Conservation (phyloP, 1,140 invertebrate genomes). For the Papilio xuthus region DNA sequence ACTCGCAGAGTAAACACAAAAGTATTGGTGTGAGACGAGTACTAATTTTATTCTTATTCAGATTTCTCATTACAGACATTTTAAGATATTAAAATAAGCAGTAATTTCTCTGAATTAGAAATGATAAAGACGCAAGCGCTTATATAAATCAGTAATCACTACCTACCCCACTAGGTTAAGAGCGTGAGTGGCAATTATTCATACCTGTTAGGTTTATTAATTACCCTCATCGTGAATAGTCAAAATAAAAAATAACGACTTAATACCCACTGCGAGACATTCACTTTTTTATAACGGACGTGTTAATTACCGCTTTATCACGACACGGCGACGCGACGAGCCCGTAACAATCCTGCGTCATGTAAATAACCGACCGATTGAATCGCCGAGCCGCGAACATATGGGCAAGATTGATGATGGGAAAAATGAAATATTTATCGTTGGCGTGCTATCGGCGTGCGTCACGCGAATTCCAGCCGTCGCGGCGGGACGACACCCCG, state of each 20-base stretch:
- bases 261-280: background rate
- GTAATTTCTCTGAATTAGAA: background rate
- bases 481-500: background rate
- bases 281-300: background rate
- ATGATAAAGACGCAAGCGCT: background rate
- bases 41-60: background rate
- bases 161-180: background rate
- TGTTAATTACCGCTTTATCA: constrained; percentile 28
- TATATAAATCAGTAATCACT: background rate
- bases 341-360: constrained; percentile 1
- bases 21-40: background rate
- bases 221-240: background rate
- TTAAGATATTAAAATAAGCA: too few species aligned
- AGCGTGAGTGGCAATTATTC: background rate
- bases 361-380: constrained; percentile 57
- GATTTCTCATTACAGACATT: background rate
- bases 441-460: constrained; percentile 33
- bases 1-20: constrained; percentile 8
- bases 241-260: constrained; percentile 7
- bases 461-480: constrained; percentile 26
- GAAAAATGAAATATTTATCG: constrained; percentile 62
- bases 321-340: constrained; percentile 26
- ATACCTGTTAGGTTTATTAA: background rate
- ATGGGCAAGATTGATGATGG: constrained; percentile 62
- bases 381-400: constrained; percentile 46